Evolutionary conservation across 2,113 vertebrate genomes (phyloP), one percentile per base, ranked within the genome.

Genomic region (Diadophis punctatus): DNA sequence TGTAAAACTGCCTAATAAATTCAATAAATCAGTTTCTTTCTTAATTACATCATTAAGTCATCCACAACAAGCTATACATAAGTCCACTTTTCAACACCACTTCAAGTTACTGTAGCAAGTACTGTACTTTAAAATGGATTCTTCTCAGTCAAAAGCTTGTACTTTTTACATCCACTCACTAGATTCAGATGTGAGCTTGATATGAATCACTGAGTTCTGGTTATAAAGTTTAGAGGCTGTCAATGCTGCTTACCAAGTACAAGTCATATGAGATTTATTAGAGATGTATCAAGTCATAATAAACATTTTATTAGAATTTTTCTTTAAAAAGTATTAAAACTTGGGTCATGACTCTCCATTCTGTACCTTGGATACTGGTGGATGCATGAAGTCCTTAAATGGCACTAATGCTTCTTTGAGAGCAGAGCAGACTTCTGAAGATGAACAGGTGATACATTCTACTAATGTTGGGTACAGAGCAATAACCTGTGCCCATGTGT

Each of bases 371-470:
- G 98, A 97, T 97, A 98, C 97, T 93, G 99, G 99, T 94, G 99
- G 98, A 91, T 99, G 99, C 99, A 99, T 99, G 97, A 99, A 99
- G 98, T 99, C 99, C 97, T 99, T 99, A 97, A 99, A 99, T 91
- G 99, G 99, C 97, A 98, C 98, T 84, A 99, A 97, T 89, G 99
- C 99, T 94, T 99, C 99, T 96, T 99, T 99, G 92, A 99, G 98
- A 93, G 99, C 99, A 53, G 98, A 98, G 96, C 99, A 99, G 95
- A 99, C 99, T 96, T 99, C 99, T 0, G 98, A 98, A 7, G 99
- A 99, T 0, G 99, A 99, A 95, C 99, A 99, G 30, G 99, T 99
- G 94, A 99, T 99, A 96, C 99, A 99, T 97, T 99, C 99, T 91
- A 99, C 99, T 95, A 99, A 97, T 0, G 99, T 99, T 10, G 99